Conservation (phyloP, 2,797 vertebrate genomes). For the Molossus alvarezi region DNA sequence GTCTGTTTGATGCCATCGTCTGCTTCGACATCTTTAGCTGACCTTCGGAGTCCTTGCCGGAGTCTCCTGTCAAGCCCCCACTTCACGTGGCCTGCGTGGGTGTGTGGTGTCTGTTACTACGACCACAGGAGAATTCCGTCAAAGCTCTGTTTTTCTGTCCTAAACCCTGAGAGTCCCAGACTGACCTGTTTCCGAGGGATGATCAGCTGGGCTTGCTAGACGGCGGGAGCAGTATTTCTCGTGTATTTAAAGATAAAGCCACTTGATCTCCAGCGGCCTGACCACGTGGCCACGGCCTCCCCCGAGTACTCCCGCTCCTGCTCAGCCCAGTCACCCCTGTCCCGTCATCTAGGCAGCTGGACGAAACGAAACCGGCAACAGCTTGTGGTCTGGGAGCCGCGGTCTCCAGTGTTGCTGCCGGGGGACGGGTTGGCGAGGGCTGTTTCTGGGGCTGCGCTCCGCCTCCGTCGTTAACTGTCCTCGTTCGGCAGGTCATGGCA, state of each 20-base stretch:
- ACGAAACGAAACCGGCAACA: fast-evolving
- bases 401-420: fast-evolving
- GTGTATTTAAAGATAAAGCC: background rate
- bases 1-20: background rate
- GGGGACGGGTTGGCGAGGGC: fast-evolving
- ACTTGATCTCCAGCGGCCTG: background rate
- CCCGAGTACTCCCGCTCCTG: no score
- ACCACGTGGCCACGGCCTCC: no score
- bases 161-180: fast-evolving
- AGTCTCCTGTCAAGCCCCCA: background rate
- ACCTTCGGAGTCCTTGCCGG: background rate
- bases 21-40: background rate
- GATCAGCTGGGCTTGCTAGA: background rate
- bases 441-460: fast-evolving
- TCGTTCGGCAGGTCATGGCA: slow-evolving; percentile 90
- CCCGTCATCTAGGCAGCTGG: no score
- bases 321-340: no score
- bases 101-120: background rate
- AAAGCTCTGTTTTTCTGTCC: fast-evolving
- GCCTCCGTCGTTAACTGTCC: background rate
- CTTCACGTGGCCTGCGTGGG: background rate
- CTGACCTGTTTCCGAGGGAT: background rate
- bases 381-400: fast-evolving
- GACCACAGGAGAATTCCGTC: background rate
- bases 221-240: background rate